A percentile compares a stretch with the other conserved stretches of the same genome.
These are phyloP conservation scores for Sarotherodon lohbergeri DNA, from an alignment of 2,113 vertebrate genomes.

Conservation along the genomic window DNA sequence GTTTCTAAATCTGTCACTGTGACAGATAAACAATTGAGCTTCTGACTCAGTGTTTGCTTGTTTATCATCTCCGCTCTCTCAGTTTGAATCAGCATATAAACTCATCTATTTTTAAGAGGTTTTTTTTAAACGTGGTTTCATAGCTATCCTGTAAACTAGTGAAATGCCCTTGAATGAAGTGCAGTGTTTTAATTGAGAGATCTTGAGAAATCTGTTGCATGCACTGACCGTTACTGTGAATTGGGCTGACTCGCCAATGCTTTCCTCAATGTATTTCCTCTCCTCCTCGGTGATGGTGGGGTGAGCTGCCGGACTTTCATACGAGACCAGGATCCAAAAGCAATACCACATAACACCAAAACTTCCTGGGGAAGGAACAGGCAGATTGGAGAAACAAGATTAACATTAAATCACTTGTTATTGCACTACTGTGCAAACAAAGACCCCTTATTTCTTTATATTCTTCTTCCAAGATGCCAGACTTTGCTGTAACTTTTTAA, in stretches of 20 bases:
- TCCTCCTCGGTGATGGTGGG: conserved; percentile 95
- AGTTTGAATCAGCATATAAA: background rate
- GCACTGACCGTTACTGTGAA: conserved; percentile 65
- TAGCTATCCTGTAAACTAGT: background rate
- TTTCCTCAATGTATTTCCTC: conserved; percentile 93
- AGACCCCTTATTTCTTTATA: background rate
- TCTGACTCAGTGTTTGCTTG: background rate
- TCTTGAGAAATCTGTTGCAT: background rate
- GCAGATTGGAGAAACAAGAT: background rate
- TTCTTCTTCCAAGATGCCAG: background rate
- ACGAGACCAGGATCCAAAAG: conserved; percentile 97
- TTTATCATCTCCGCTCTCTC: background rate
- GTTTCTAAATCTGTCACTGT: background rate
- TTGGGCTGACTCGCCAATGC: conserved; percentile 88
- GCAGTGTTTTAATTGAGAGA: background rate
- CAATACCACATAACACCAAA: conserved; percentile 96
- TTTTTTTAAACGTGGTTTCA: rapidly evolving
- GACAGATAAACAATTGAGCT: background rate
- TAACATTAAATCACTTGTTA: background rate
- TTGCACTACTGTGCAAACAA: background rate
- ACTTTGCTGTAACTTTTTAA: background rate
- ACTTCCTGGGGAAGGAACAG: conserved; percentile 69
- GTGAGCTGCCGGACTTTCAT: conserved; percentile 93
- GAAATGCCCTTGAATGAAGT: background rate
- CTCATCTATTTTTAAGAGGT: background rate